Evolutionary conservation across 2,888 invertebrate species (phyloP), one percentile per base, ranked within the genome.

Genomic region (Microdon myrmicae): DNA sequence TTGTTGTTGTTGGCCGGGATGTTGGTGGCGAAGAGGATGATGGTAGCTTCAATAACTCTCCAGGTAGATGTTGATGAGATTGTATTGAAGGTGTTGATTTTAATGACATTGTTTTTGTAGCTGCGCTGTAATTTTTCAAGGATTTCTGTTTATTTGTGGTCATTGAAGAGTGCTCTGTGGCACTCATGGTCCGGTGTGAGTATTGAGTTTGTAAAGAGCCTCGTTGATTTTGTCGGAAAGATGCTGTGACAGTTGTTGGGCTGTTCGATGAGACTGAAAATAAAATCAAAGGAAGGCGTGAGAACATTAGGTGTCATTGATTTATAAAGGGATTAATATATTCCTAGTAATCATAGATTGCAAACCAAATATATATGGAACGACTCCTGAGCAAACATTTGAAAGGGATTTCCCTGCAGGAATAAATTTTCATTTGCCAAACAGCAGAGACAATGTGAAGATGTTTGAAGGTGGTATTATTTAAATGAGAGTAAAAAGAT

Each of bases 261-360:
- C 69, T 73, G 61, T 70, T 71, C 64, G 74, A 71, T 58, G 73
- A 71, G 49, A 78, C 64, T 64, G 58, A 3, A 64, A 64, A 20
- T 6, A 28, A 19, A 48, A 41, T n/a, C n/a, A n/a, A n/a, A n/a
- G n/a, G n/a, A n/a, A n/a, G n/a, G n/a, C n/a, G n/a, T n/a, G 20
- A n/a, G 17, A 39, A 5, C 1, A 29, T 13, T 13, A 13, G n/a
- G 6, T 16, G 4, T 5, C 4, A 17, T n/a, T n/a, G n/a, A n/a
- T n/a, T n/a, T n/a, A n/a, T n/a, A n/a, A n/a, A n/a, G n/a, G n/a
- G n/a, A n/a, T n/a, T n/a, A n/a, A n/a, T n/a, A n/a, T n/a, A n/a
- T n/a, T n/a, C n/a, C n/a, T n/a, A n/a, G n/a, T n/a, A n/a, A n/a
- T n/a, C n/a, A n/a, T n/a, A n/a, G n/a, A n/a, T n/a, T n/a, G n/a